Conservation (phyloP, 2,113 vertebrate genomes). For the Ardeotis arabs region DNA sequence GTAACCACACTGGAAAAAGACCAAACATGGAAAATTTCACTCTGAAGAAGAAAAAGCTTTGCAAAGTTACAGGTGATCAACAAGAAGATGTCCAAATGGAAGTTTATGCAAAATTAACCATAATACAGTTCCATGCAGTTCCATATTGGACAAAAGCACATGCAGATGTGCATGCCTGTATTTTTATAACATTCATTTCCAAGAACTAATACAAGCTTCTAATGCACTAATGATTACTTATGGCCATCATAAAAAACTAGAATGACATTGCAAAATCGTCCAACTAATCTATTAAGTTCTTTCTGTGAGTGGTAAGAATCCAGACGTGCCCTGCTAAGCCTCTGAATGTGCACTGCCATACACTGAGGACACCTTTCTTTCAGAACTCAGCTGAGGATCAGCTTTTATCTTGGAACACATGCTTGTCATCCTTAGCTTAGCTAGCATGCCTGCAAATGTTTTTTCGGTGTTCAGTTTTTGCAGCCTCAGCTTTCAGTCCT, state of each 20-base stretch:
- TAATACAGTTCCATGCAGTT: neutral
- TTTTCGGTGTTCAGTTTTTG: neutral
- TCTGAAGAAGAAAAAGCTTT: constrained; percentile 13
- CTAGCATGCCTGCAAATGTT: neutral
- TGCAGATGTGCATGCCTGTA: neutral
- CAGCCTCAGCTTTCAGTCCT: neutral
- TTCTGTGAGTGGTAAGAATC: neutral
- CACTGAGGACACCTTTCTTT: neutral
- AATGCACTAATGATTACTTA: neutral
- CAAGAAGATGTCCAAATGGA: neutral
- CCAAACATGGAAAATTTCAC: constrained; percentile 22
- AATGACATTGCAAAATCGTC: neutral
- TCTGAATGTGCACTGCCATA: neutral
- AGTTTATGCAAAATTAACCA: neutral
- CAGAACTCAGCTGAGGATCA: neutral
- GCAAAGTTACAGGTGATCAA: neutral
- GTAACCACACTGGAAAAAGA: neutral
- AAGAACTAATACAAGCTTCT: neutral
- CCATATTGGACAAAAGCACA: neutral
- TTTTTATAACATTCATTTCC: neutral
- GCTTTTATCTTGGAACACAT: neutral
- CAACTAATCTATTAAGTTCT: neutral
- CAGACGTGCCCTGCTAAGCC: neutral
- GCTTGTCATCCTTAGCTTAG: neutral
- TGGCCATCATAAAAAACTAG: neutral